phyloP scores from a whole-genome alignment of 2,888 invertebrate species.

The Creontiades dilutus region DNA sequence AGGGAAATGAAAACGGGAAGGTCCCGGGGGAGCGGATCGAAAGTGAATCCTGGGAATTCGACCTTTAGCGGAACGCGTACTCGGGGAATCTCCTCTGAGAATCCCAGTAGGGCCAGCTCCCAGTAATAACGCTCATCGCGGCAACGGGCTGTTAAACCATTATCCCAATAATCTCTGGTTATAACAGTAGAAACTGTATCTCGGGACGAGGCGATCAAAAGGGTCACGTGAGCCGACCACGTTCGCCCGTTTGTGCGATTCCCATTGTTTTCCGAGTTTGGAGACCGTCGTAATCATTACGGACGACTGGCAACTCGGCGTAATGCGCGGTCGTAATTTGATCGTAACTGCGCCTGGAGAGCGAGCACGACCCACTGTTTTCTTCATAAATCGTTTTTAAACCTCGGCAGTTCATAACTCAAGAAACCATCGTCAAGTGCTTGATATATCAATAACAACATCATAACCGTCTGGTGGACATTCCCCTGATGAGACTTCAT shows the following conservation, averaged over 20 bases:
- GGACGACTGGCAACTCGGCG: neutral
- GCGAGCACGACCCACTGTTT: neutral
- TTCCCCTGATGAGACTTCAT: too few relatives aligned
- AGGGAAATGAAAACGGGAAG: slow-evolving; percentile 20
- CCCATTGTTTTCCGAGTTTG: slow-evolving; percentile 27
- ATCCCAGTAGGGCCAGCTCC: neutral
- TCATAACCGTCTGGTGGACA: too few relatives aligned
- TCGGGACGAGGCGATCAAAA: neutral
- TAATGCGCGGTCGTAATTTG: neutral
- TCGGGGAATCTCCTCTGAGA: slow-evolving; percentile 8
- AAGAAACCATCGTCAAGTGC: too few relatives aligned
- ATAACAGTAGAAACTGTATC: slow-evolving; percentile 11
- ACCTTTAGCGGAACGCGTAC: neutral
- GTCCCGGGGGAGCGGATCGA: neutral
- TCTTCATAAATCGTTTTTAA: neutral
- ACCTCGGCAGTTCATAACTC: neutral
- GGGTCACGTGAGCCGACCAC: neutral
- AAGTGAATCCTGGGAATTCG: slow-evolving; percentile 43
- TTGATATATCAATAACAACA: too few relatives aligned
- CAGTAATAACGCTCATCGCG: neutral
- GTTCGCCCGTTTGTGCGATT: neutral
- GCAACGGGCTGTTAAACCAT: neutral
- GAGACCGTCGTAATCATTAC: neutral
- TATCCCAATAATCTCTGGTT: neutral
- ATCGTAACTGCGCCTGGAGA: neutral